Evolutionary conservation across 2,797 vertebrate species (phyloP), one percentile per base, ranked within the genome.

Genomic region (Eutrigla gurnardus): DNA sequence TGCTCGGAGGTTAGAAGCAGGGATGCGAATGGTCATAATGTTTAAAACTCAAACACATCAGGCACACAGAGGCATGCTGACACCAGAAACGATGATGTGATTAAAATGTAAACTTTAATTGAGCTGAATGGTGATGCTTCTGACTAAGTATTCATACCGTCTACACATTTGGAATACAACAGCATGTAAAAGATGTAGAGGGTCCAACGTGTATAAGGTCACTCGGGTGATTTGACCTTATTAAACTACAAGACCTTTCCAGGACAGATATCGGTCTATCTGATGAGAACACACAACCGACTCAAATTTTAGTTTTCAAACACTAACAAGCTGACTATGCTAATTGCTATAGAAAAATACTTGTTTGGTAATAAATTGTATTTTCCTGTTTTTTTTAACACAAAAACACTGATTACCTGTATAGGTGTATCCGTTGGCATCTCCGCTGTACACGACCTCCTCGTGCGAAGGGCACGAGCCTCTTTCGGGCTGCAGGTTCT

Each of bases 381-480:
- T 1, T 25, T 25, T 25, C 2, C 10, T 15, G 1, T 39, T 50
- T 36, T 43, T 33, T 15, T 13, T 0, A 45, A 33, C 36, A 57
- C 13, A 69, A 2, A 43, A 10, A 7, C 40, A 65, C 5, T 7
- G 5, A 42, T 79, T 95, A 99, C 97, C 97, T 94, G 93, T 95
- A 69, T 94, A 96, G 36, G 93, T 95, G 76, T 91, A 86, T 15
- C 55, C 91, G 58, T 90, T 90, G 71, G 93, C 87, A 36, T 70
- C 86, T 73, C 95, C 96, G 0, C 78, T 93, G 85, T 96, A 95
- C 55, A 97, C 77, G 0, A 87, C 87, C 74, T 97, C 95, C 77
- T 97, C 96, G 3, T 91, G 86, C 18, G 88, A 88, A 1, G 90
- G 84, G 62, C 96, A 98, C 5, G 94, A 36, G 54, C 50, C 84